Conservation (phyloP, 2,888 invertebrate species). For the Onchidella celtica region DNA sequence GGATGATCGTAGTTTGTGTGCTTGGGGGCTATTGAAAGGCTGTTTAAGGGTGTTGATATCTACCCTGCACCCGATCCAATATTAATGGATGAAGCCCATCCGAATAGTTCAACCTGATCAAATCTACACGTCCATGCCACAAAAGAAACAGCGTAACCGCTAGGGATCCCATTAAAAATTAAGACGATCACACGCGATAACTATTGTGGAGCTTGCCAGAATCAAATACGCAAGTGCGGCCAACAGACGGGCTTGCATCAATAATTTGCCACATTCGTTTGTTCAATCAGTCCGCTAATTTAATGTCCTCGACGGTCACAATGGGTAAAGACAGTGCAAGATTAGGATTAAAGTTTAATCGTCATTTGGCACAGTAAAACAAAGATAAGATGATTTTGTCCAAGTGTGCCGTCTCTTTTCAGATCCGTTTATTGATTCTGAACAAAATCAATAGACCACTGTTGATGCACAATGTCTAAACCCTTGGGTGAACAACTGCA, state of each 20-base stretch:
- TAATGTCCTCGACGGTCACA: not conserved
- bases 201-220: not conserved
- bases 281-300: conserved; percentile 7
- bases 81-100: not conserved
- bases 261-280: conserved; percentile 12
- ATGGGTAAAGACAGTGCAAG: not conserved
- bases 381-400: too few species aligned
- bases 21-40: too few species aligned
- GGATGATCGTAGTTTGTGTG: too few species aligned
- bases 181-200: conserved; percentile 23
- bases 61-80: not conserved
- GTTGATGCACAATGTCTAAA: too few species aligned
- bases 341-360: not conserved
- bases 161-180: conserved; percentile 12
- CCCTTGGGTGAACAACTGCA: too few species aligned
- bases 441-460: not conserved
- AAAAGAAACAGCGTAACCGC: not conserved
- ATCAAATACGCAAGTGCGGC: not conserved
- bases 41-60: too few species aligned
- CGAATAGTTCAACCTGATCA: not conserved
- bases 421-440: too few species aligned
- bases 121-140: not conserved
- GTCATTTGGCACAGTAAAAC: not conserved
- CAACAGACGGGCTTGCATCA: not conserved
- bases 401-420: too few species aligned